These are phyloP conservation scores for Seriola dumerili DNA, from an alignment of 2,113 vertebrate species.

Conservation along the genomic window DNA sequence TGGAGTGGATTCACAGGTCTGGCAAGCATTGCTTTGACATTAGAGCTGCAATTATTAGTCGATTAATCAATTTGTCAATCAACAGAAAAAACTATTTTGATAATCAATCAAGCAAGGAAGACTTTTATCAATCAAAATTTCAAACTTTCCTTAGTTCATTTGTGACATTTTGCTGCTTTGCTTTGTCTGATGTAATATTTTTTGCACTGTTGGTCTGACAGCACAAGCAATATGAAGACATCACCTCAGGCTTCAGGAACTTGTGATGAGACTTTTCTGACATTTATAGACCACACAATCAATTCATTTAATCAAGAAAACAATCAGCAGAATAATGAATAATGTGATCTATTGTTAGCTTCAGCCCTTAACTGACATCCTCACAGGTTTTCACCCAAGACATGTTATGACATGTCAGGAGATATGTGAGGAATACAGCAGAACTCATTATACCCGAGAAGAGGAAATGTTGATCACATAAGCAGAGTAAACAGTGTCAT, in stretches of 20 bases:
- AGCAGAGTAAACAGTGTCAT: conserved; percentile 23
- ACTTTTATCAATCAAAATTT: neutral
- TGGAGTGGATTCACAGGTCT: too few species aligned
- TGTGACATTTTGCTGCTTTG: neutral
- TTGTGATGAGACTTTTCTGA: neutral
- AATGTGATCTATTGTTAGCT: neutral
- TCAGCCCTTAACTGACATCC: neutral
- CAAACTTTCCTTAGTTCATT: neutral
- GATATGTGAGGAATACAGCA: conserved; percentile 2
- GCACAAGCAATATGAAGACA: neutral
- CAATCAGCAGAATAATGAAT: neutral
- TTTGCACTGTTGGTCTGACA: neutral
- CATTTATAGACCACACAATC: neutral
- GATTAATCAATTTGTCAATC: neutral
- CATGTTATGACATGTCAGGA: neutral
- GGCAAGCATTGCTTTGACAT: too few species aligned
- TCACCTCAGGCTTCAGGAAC: neutral
- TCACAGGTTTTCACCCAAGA: neutral
- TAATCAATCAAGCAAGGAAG: neutral
- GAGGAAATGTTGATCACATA: conserved; percentile 22
- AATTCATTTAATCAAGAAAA: neutral
- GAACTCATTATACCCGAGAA: neutral
- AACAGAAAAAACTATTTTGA: neutral
- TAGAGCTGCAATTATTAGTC: too few species aligned
- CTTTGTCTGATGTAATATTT: neutral